Conservation (phyloP, 2,797 vertebrate genomes). For the Lepus townsendii region DNA sequence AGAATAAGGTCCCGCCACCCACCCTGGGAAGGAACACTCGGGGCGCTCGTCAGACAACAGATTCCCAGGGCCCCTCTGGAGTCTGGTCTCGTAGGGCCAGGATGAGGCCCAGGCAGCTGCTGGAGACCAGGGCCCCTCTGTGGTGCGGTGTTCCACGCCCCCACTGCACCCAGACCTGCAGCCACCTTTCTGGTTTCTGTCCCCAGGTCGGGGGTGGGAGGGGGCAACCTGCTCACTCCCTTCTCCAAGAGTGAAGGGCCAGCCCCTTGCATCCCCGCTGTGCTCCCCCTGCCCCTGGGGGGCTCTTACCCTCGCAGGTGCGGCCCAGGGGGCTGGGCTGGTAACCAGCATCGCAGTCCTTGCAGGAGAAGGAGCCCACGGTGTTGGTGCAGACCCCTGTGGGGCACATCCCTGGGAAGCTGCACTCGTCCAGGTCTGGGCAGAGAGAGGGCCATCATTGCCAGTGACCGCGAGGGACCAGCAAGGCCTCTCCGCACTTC, state of each 20-base stretch:
- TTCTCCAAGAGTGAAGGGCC: not conserved
- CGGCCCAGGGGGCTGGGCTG: conserved; percentile 80
- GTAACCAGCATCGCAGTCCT: conserved; percentile 90
- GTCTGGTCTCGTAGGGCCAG: not conserved
- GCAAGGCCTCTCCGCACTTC: not conserved
- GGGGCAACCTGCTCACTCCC: not conserved
- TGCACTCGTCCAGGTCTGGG: conserved; percentile 87
- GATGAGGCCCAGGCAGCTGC: not conserved
- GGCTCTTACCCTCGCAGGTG: conserved; percentile 90
- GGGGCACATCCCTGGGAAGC: conserved; percentile 86
- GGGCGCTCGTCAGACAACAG: not conserved
- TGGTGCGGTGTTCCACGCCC: not conserved
- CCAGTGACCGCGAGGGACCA: not conserved
- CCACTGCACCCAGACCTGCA: not conserved
- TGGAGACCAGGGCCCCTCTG: accelerated
- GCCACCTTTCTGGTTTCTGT: not conserved
- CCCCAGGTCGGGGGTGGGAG: not conserved
- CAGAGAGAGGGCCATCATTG: not conserved
- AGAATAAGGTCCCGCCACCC: too few relatives aligned
- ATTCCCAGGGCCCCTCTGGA: not conserved
- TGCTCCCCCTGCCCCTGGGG: accelerated
- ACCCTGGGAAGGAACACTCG: not conserved
- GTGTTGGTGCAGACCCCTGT: conserved; percentile 91
- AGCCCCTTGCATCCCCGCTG: not conserved
- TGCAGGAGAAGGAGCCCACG: conserved; percentile 91